These are phyloP conservation scores for Dicrostonyx torquatus DNA, from an alignment of 2,797 vertebrate genomes.

Conservation along the genomic window DNA sequence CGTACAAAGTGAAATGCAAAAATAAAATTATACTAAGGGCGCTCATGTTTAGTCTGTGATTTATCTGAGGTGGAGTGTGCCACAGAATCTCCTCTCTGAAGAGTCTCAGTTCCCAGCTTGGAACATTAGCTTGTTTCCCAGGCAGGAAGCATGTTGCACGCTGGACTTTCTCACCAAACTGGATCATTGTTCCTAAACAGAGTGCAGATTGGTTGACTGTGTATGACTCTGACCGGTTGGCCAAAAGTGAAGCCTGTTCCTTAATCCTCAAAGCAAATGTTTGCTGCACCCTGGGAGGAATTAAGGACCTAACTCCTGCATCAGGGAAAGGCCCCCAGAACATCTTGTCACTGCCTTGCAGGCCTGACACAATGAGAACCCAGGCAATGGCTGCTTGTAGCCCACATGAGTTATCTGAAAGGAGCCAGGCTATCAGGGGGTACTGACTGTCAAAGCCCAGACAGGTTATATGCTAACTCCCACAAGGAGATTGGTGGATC, in stretches of 20 bases:
- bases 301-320: not conserved
- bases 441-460: not conserved
- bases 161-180: not conserved
- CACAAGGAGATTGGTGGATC: not conserved
- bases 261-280: not conserved
- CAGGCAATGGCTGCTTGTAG: no score
- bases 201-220: not conserved
- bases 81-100: not conserved
- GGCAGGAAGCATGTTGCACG: constrained; percentile 30
- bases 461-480: not conserved
- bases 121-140: not conserved
- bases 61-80: not conserved
- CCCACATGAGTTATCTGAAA: not conserved
- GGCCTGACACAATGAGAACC: not conserved
- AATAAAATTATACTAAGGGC: not conserved
- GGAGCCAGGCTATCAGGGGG: not conserved
- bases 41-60: not conserved
- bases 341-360: not conserved
- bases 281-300: no score
- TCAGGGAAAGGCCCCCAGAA: not conserved
- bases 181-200: not conserved
- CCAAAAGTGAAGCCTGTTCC: not conserved
- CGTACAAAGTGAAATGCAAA: not conserved
- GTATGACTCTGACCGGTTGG: not conserved
- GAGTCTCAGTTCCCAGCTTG: constrained; percentile 8